These are phyloP conservation scores for Bugula neritina DNA, from an alignment of 2,888 invertebrate species.

Conservation along the genomic window DNA sequence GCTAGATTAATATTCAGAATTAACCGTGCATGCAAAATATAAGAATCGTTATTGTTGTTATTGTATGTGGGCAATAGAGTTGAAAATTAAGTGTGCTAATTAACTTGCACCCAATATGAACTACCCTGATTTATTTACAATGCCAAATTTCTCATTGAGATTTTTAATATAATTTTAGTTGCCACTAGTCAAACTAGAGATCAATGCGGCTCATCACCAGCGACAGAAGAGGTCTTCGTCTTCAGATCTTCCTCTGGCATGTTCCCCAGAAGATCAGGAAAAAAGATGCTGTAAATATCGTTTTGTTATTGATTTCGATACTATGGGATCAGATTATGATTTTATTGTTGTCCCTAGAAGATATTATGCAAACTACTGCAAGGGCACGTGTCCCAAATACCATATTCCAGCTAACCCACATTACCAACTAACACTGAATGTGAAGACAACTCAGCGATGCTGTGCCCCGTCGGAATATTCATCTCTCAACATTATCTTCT, in stretches of 20 bases:
- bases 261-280: conserved; percentile 54
- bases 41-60: no score
- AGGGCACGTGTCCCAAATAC: conserved; percentile 84
- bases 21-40: no score
- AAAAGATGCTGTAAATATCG: conserved; percentile 89
- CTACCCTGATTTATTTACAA: no score
- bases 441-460: conserved; percentile 77
- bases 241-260: neutral
- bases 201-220: neutral
- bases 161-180: no score
- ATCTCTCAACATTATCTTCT: conserved; percentile 80
- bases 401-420: conserved; percentile 80
- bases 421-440: conserved; percentile 67
- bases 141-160: neutral
- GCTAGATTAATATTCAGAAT: no score
- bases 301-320: conserved; percentile 83
- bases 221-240: neutral
- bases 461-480: conserved; percentile 83
- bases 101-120: no score
- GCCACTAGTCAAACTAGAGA: neutral
- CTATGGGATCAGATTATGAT: conserved; percentile 79
- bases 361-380: conserved; percentile 92
- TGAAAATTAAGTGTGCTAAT: no score
- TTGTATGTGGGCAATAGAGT: no score
- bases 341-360: conserved; percentile 93